A percentile compares a stretch with the other conserved stretches of the same genome.
Evolutionary conservation across 2,797 vertebrate genomes (phyloP).

Genomic region (Hippopotamyrus pictus): DNA sequence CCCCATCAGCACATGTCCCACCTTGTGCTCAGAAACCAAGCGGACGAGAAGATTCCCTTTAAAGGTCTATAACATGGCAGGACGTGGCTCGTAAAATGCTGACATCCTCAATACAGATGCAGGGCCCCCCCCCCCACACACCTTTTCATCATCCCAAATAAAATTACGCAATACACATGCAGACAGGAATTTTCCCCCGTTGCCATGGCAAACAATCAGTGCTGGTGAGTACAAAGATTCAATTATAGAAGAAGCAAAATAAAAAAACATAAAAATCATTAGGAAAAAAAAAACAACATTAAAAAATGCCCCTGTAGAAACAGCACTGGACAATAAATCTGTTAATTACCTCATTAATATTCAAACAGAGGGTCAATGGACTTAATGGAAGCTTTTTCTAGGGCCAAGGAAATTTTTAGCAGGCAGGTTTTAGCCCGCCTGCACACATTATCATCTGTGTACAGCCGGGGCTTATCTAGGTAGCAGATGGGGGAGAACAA

Average conservation of each 20-base stretch:
- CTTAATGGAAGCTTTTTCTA: constrained; percentile 99
- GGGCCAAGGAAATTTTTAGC: constrained; percentile 96
- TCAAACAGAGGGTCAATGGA: constrained; percentile 98
- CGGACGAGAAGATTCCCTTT: constrained; percentile 30
- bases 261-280: constrained; percentile 97
- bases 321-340: constrained; percentile 99
- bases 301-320: constrained; percentile 96
- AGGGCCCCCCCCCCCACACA: neutral
- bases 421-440: constrained; percentile 90
- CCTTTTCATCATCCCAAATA: neutral
- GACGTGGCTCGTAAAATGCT: neutral
- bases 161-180: neutral
- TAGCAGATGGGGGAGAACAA: constrained; percentile 95
- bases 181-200: constrained; percentile 44
- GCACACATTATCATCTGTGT: constrained; percentile 73
- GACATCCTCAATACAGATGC: constrained; percentile 27
- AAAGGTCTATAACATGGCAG: constrained; percentile 32
- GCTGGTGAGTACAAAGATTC: constrained; percentile 99
- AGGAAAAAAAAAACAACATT: constrained; percentile 62
- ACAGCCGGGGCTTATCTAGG: constrained; percentile 92
- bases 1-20: constrained; percentile 40
- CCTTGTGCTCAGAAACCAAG: constrained; percentile 45
- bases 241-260: constrained; percentile 98
- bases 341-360: constrained; percentile 99
- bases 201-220: constrained; percentile 76